Evolutionary conservation across 2,888 invertebrate genomes (phyloP).

Genomic region (Amblyjoppa proteus): DNA sequence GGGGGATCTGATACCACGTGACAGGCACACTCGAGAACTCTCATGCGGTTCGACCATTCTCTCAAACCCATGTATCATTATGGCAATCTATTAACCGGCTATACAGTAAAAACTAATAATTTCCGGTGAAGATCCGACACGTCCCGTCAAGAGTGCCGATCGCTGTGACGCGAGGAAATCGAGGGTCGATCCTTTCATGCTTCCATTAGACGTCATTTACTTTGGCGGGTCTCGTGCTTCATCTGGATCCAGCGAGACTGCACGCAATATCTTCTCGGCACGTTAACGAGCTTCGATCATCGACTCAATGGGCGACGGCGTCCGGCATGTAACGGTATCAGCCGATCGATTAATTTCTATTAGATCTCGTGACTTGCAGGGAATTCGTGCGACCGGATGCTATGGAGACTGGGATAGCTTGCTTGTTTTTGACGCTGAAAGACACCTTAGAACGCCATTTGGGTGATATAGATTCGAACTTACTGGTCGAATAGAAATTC

Average conservation of each 20-base stretch:
- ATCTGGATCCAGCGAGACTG: conserved; percentile 14
- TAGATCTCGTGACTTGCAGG: background rate
- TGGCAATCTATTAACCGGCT: background rate
- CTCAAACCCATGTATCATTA: background rate
- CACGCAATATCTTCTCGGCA: background rate
- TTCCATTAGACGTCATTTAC: conserved; percentile 7
- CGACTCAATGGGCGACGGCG: conserved; percentile 9
- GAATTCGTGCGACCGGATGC: background rate
- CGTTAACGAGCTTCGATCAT: conserved; percentile 19
- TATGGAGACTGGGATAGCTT: background rate
- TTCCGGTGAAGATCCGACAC: conserved; percentile 45
- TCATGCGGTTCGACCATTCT: background rate
- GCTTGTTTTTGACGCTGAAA: background rate
- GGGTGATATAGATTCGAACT: background rate
- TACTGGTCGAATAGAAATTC: background rate
- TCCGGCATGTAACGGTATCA: conserved; percentile 6
- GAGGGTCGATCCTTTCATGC: conserved; percentile 8
- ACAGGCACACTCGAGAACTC: background rate
- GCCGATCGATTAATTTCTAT: conserved; percentile 22
- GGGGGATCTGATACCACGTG: background rate
- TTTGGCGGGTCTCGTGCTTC: background rate
- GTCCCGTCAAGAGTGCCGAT: conserved; percentile 12
- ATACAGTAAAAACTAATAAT: conserved; percentile 47
- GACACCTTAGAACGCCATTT: background rate
- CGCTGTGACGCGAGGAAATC: conserved; percentile 11